These are phyloP conservation scores for Nothoprocta perdicaria DNA, from an alignment of 2,113 vertebrate species.

Conservation along the genomic window DNA sequence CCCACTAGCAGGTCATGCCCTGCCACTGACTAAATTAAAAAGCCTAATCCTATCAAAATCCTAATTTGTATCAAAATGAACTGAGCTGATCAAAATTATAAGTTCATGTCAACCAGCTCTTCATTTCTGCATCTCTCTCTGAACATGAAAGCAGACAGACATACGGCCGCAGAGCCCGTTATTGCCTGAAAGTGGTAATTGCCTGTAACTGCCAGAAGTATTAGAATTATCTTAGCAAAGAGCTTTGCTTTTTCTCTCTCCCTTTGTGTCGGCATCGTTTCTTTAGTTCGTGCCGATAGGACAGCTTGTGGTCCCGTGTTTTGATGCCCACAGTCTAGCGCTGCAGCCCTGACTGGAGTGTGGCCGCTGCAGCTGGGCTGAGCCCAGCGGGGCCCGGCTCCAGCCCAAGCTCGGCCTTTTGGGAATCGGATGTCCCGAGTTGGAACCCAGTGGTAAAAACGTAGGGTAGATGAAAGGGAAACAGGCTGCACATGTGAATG, in stretches of 20 bases:
- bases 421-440: constrained; percentile 65
- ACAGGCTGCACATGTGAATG: constrained; percentile 30
- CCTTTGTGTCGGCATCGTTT: background rate
- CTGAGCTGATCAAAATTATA: background rate
- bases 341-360: background rate
- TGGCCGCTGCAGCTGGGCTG: background rate
- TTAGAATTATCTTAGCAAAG: background rate
- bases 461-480: constrained; percentile 25
- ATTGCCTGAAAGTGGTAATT: background rate
- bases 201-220: background rate
- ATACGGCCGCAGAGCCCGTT: background rate
- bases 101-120: background rate
- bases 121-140: background rate
- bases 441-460: constrained; percentile 53
- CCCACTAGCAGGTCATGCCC: background rate
- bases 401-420: too few relatives aligned
- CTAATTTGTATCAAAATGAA: background rate
- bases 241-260: background rate
- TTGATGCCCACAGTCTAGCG: constrained; percentile 30
- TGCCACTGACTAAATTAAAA: background rate
- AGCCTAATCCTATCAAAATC: background rate
- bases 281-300: background rate
- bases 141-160: rapidly evolving
- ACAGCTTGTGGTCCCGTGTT: constrained; percentile 28
- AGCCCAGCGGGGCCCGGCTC: too few relatives aligned